Evolutionary conservation across 2,888 invertebrate genomes (phyloP), one percentile per base, ranked within the genome.

Genomic region (Aspidiotus rigidus): DNA sequence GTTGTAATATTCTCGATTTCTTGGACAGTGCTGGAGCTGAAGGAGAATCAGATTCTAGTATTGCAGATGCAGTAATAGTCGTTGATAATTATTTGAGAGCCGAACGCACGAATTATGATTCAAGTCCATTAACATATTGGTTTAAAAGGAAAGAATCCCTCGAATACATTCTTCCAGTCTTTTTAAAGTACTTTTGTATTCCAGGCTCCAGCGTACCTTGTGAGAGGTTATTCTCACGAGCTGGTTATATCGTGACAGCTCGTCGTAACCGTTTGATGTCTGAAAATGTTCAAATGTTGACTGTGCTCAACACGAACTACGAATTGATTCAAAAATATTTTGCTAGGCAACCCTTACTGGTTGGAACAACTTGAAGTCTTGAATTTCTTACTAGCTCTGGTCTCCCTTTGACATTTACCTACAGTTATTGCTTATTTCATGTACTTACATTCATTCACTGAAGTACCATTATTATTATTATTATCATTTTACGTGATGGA

Each of bases 201-300:
- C 61, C 61, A 7, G 61, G 40, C 8, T 40, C 61, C 8, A 40
- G 40, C 28, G 61, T 41, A 13, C 41, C 61, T 7, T 7, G 61
- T 40, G 28, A 7, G 61, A 61, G n/a, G n/a, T n/a, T 61, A 6
- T 61, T 61, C n/a, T 61, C 61, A 13, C 41, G 15, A 10, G 28
- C 61, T 15, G 61, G 61, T 6, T 61, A 61, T n/a, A 61, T 28
- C 13, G 61, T 61, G 7, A 40, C 41, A n/a, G 39, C 15, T 8
- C 40, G 41, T 6, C 28, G 61, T 15, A 61, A 41, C 28, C 41
- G 41, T 7, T 41, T 61, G 10, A 61, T 15, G 15, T 42, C 61
- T 9, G 41, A 41, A 61, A 15, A 44, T 61, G 61, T 61, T 10
- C 61, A 61, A 41, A 61, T 61, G 61, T 42, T 61, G 3, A 41